Evolutionary conservation across 2,113 vertebrate species (phyloP).

Genomic region (Corythaeola cristata): DNA sequence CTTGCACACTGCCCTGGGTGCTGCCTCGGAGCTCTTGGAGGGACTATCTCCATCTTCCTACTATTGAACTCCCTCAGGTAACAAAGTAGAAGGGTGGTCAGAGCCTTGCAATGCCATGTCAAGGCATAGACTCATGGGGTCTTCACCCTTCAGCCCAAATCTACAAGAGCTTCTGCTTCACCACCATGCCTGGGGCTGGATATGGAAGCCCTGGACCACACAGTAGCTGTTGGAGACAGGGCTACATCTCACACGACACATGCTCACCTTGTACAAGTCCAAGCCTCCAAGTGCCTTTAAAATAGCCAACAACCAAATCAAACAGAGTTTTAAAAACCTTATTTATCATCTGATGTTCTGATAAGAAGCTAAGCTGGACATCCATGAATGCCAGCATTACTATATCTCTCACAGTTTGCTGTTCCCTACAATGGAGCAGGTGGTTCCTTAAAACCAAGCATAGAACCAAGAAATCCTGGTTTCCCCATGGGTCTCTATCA

Average conservation of each 20-base stretch:
- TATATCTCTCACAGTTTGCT: background rate
- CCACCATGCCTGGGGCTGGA: background rate
- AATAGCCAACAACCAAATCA: background rate
- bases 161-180: accelerated
- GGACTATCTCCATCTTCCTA: background rate
- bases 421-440: background rate
- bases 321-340: background rate
- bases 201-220: background rate
- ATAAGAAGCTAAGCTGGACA: background rate
- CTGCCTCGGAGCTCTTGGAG: background rate
- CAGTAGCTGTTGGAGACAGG: background rate
- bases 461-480: background rate
- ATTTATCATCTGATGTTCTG: background rate
- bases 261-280: background rate
- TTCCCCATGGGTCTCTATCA: background rate
- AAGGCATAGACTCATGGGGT: background rate
- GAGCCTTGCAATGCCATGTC: background rate
- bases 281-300: background rate
- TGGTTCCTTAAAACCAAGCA: background rate
- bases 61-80: background rate
- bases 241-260: background rate
- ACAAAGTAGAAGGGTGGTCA: background rate
- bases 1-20: background rate
- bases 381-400: background rate
- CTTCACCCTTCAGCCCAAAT: background rate